A percentile compares a stretch with the other conserved stretches of the same genome.
Evolutionary conservation across 2,797 vertebrate genomes (phyloP).

Genomic region (Sebastes kiyomatsui): DNA sequence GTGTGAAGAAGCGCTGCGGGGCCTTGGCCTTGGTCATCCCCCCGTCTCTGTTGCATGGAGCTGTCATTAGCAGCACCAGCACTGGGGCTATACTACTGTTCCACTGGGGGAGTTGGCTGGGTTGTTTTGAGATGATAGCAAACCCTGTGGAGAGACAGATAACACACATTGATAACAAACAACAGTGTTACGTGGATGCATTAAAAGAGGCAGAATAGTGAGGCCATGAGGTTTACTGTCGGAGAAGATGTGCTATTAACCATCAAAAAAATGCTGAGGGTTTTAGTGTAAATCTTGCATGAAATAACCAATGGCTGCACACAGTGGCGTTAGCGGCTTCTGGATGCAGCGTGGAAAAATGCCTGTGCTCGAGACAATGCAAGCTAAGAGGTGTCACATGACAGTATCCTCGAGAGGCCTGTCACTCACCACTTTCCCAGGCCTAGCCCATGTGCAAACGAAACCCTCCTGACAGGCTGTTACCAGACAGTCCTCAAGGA

Average conservation of each 20-base stretch:
- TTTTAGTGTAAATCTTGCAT: slow-evolving; percentile 26
- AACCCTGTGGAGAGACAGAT: slow-evolving; percentile 87
- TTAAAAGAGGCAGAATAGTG: slow-evolving; percentile 42
- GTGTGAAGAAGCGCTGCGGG: slow-evolving; percentile 65
- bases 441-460: slow-evolving; percentile 99
- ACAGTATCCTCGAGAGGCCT: slow-evolving; percentile 56
- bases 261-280: slow-evolving; percentile 17
- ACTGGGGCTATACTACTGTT: slow-evolving; percentile 92
- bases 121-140: slow-evolving; percentile 92
- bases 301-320: slow-evolving; percentile 39
- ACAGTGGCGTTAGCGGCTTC: slow-evolving; percentile 18
- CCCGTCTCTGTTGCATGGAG: slow-evolving; percentile 77
- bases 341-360: slow-evolving; percentile 15
- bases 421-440: slow-evolving; percentile 98
- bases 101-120: slow-evolving; percentile 95
- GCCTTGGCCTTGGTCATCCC: slow-evolving; percentile 61
- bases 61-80: slow-evolving; percentile 85
- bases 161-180: slow-evolving; percentile 64
- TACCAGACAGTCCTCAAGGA: slow-evolving; percentile 99
- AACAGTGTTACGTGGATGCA: slow-evolving; percentile 24
- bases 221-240: slow-evolving; percentile 43
- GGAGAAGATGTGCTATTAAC: slow-evolving; percentile 16
- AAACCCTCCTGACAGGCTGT: slow-evolving; percentile 99
- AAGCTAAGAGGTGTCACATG: slow-evolving; percentile 59
- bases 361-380: slow-evolving; percentile 18